Evolutionary conservation across 2,888 invertebrate species (phyloP).

Genomic region (Orthosia gothica): DNA sequence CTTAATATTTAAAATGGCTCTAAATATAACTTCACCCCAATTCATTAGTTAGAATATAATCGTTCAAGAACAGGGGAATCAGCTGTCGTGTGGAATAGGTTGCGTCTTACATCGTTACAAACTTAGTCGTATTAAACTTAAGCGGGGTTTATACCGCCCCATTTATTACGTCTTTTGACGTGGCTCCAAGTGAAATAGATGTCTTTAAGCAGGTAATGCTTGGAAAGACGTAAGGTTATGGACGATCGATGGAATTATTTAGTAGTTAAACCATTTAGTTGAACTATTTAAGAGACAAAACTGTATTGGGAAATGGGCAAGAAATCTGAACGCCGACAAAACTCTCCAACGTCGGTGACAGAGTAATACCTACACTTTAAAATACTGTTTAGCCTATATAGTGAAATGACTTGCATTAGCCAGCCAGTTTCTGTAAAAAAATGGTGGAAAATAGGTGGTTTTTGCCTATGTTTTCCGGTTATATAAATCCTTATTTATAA

Average conservation of each 20-base stretch:
- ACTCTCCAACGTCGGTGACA: too few relatives aligned
- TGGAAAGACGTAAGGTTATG: background rate
- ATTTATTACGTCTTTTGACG: slow-evolving; percentile 13
- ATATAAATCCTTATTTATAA: too few relatives aligned
- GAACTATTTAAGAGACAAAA: background rate
- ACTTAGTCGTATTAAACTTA: slow-evolving; percentile 40
- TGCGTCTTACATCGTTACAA: slow-evolving; percentile 21
- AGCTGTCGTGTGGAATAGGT: slow-evolving; percentile 13
- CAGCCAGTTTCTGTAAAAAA: too few relatives aligned
- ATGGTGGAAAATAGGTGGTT: too few relatives aligned
- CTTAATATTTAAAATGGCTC: slow-evolving; percentile 6
- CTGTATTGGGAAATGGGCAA: too few relatives aligned
- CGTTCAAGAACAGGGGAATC: slow-evolving; percentile 4
- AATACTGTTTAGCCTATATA: too few relatives aligned
- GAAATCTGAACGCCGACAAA: too few relatives aligned
- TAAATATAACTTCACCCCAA: background rate
- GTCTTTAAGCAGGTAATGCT: background rate
- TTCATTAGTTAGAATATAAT: slow-evolving; percentile 4
- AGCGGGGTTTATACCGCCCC: slow-evolving; percentile 4
- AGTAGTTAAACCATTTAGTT: background rate
- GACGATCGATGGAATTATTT: background rate
- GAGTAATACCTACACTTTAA: too few relatives aligned
- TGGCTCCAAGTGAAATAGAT: slow-evolving; percentile 38
- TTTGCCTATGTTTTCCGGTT: too few relatives aligned
- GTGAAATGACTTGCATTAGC: too few relatives aligned